Base-by-base conservation (phyloP, 2,888 invertebrate species). In the Lasioglossum leucozonium region DNA sequence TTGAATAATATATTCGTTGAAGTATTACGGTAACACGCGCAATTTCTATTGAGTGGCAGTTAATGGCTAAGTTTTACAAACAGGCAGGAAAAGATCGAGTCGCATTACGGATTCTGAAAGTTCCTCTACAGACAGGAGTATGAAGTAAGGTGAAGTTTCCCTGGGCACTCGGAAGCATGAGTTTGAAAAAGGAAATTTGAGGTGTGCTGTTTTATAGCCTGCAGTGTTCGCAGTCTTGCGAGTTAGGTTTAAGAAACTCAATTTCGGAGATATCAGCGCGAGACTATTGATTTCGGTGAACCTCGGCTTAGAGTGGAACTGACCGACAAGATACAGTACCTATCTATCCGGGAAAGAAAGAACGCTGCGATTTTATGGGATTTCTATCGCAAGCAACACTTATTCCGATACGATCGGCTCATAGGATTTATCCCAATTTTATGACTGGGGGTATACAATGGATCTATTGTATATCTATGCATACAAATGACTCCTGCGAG, bases 181-280 rank as follows among this genome's bases (percentile, higher is more conserved):
- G 69, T 69, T 69, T 40, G 69, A 37, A 69, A 69, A 69, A 69
- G 69, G 69, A 69, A 69, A 69, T 40, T 69, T 69, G 22, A 69
- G n/a, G 69, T 40, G 69, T 69, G 69, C 69, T 69, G 37, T 69
- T 69, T 69, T 69, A 40, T 40, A 69, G 69, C 69, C 69, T n/a
- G 69, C 69, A 44, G 18, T 37, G 6, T 67, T 73, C 40, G 22
- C 69, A 30, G 18, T 26, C 6, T 55, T 55, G 34, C 37, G n/a
- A 44, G 30, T 78, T 18, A 18, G 13, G 72, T 26, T n/a, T 79
- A 78, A 62, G 37, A 26, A 40, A 69, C n/a, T 81, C 72, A 30
- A 62, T 37, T 42, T 26, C n/a, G 26, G 26, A 79, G 34, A 40
- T n/a, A 69, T 69, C 69, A 40, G n/a, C 1, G 69, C 22, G 67